phyloP scores from a whole-genome alignment of 2,888 invertebrate genomes.

The Carcina quercana region DNA sequence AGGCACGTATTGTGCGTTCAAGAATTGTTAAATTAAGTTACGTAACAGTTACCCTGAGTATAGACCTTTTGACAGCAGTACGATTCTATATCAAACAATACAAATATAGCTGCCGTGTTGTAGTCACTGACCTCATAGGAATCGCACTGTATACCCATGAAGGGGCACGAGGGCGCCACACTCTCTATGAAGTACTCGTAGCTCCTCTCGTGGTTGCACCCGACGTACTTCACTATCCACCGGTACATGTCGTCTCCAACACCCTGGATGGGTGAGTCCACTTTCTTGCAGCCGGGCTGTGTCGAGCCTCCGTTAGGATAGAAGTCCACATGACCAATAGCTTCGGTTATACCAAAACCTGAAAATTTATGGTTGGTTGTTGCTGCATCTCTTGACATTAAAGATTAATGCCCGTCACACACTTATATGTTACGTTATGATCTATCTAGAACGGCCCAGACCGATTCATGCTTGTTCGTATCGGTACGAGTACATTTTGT shows the following conservation, averaged over 20 bases:
- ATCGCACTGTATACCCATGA: slow-evolving; percentile 84
- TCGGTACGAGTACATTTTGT: no score
- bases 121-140: slow-evolving; percentile 79
- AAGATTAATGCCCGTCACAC: no score
- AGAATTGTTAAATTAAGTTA: no score
- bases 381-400: not conserved
- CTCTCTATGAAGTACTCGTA: slow-evolving; percentile 90
- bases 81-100: no score
- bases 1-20: no score
- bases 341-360: slow-evolving; percentile 86
- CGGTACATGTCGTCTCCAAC: slow-evolving; percentile 40
- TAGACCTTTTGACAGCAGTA: no score
- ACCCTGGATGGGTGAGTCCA: slow-evolving; percentile 22
- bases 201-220: slow-evolving; percentile 92
- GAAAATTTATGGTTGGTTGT: no score
- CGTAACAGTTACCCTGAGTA: no score
- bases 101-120: no score
- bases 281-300: slow-evolving; percentile 68
- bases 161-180: slow-evolving; percentile 84
- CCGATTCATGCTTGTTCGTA: no score
- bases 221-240: slow-evolving; percentile 78
- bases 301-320: slow-evolving; percentile 92
- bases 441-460: no score
- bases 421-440: no score
- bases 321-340: slow-evolving; percentile 92